These are phyloP conservation scores for Lepidurus apus DNA, from an alignment of 1,140 invertebrate genomes.

Conservation along the genomic window DNA sequence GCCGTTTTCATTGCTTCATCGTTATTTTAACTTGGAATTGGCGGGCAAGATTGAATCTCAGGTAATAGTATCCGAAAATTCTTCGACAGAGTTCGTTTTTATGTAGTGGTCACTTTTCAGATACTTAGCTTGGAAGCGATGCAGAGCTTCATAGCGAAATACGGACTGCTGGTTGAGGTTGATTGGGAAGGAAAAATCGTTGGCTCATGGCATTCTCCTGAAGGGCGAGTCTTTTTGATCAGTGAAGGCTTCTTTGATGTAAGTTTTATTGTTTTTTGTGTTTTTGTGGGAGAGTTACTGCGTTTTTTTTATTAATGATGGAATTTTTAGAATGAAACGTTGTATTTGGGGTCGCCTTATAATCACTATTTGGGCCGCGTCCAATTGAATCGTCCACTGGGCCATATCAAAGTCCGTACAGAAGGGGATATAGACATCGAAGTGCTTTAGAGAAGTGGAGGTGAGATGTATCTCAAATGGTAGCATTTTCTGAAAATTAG, in stretches of 20 bases:
- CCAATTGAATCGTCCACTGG: conserved; percentile 43
- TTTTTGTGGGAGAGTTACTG: conserved; percentile 38
- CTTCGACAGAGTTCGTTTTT: background rate
- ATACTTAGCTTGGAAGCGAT: conserved; percentile 38
- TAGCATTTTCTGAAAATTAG: background rate
- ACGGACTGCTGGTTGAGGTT: conserved; percentile 53
- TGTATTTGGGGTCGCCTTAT: conserved; percentile 63
- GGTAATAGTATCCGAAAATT: conserved; percentile 37
- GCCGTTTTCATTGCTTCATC: conserved; percentile 33
- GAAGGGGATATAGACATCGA: conserved; percentile 2
- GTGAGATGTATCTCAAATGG: background rate
- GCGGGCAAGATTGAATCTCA: conserved; percentile 37
- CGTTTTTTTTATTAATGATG: conserved; percentile 36
- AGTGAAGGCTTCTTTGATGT: conserved; percentile 56
- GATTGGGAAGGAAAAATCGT: conserved; percentile 62
- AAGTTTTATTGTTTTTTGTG: conserved; percentile 45
- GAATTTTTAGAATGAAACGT: conserved; percentile 44
- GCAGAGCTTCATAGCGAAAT: conserved; percentile 41
- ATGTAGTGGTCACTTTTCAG: conserved; percentile 34
- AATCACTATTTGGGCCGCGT: conserved; percentile 59
- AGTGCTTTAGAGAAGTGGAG: background rate
- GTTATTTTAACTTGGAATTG: conserved; percentile 28
- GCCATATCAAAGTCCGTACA: background rate
- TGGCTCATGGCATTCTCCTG: conserved; percentile 52
- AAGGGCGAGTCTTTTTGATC: conserved; percentile 48